These are phyloP conservation scores for Argya squamiceps DNA, from an alignment of 2,797 vertebrate genomes.

Conservation along the genomic window DNA sequence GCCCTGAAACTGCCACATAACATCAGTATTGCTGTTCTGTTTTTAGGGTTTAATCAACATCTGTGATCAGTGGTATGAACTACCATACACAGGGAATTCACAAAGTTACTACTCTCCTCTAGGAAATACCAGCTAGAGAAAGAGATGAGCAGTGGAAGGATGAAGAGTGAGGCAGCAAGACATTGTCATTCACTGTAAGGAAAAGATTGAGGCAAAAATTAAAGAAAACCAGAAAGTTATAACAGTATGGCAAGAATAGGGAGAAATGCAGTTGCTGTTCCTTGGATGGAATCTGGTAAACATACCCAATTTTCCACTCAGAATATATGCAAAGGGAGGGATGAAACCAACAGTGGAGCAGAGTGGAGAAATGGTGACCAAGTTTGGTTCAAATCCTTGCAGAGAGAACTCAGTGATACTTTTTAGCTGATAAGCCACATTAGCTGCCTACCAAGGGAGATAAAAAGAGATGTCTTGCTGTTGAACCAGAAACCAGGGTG, in stretches of 20 bases:
- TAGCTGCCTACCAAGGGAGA: background rate
- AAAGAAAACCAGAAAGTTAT: background rate
- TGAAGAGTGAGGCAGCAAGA: background rate
- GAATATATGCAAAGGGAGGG: background rate
- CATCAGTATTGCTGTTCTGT: background rate
- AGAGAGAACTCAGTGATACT: background rate
- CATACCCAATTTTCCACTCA: fast-evolving
- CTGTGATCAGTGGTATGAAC: background rate
- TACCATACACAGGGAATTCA: background rate
- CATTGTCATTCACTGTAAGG: background rate
- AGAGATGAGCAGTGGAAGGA: background rate
- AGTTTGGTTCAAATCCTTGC: background rate
- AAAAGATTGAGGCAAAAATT: background rate
- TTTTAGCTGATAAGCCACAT: background rate
- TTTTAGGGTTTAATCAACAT: background rate
- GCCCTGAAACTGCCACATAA: too few species aligned
- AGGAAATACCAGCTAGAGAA: background rate
- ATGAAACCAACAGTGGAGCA: background rate
- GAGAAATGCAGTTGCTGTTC: background rate
- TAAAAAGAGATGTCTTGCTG: background rate
- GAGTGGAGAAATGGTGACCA: fast-evolving
- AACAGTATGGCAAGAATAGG: fast-evolving
- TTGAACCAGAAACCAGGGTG: background rate
- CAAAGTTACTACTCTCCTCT: background rate
- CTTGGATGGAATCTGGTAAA: background rate